Evolutionary conservation across 2,113 vertebrate genomes (phyloP).

Genomic region (Benitochromis conjunctus): DNA sequence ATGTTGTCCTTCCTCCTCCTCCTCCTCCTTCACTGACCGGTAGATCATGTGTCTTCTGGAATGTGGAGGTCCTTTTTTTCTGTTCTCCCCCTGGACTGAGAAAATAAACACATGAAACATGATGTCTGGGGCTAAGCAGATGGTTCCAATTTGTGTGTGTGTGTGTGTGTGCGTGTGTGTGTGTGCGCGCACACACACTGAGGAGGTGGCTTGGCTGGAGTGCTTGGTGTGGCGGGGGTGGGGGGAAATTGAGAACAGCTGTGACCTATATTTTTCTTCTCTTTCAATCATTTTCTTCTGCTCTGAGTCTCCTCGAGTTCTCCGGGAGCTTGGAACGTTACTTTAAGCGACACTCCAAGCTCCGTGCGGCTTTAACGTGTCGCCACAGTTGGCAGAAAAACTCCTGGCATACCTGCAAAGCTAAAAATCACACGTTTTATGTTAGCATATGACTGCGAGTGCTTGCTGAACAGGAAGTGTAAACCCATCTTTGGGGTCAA

Average conservation of each 20-base stretch:
- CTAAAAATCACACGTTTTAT: not conserved
- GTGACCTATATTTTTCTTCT: slow-evolving; percentile 58
- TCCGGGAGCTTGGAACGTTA: not conserved
- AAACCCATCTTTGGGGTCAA: not conserved
- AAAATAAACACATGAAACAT: slow-evolving; percentile 57
- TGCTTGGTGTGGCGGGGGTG: slow-evolving; percentile 1
- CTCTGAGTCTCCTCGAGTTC: slow-evolving; percentile 4
- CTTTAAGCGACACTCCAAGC: not conserved
- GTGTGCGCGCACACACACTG: not conserved
- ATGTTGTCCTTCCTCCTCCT: not conserved
- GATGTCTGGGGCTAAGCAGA: slow-evolving; percentile 9
- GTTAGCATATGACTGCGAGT: not conserved
- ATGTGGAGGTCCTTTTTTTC: slow-evolving; percentile 7
- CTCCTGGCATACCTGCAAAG: not conserved
- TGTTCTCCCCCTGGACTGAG: not conserved
- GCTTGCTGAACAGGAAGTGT: not conserved
- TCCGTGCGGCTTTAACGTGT: not conserved
- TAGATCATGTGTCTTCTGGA: slow-evolving; percentile 44
- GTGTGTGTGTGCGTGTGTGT: not conserved
- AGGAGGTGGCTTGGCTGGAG: slow-evolving; percentile 6
- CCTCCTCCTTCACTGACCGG: not conserved
- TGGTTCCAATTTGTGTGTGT: not conserved
- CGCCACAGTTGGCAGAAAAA: not conserved
- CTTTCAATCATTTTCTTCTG: slow-evolving; percentile 23
- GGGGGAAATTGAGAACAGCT: slow-evolving; percentile 59